Evolutionary conservation across 2,113 vertebrate genomes (phyloP), one percentile per base, ranked within the genome.

Genomic region (Oenanthe melanoleuca): DNA sequence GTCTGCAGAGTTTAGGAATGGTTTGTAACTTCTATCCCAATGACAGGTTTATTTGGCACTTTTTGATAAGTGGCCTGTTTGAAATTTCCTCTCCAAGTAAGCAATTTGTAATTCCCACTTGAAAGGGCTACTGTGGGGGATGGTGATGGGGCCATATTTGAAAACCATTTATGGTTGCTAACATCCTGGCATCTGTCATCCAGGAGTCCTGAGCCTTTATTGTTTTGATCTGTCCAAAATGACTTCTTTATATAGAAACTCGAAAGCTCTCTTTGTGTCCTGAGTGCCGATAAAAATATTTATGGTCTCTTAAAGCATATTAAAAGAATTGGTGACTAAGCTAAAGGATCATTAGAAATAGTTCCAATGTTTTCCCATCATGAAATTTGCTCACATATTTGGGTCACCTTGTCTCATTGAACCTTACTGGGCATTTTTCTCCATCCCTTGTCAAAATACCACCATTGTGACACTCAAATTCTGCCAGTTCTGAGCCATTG

Each of bases 21-120:
- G 90, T 97, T 97, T 96, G 90, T 92, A 94, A 95, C 95, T 95
- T 91, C 93, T 95, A 89, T 80, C 88, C 95, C 94, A 97, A 92
- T 97, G 97, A 97, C 95, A 96, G 96, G 97, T 98, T 98, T 97
- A 97, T 97, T 97, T 97, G 97, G 94, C 97, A 90, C 93, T 97
- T 97, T 97, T 97, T 98, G 97, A 97, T 98, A 98, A 97, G 97
- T 97, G 96, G 92, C 96, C 97, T 98, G 97, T 97, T 98, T 97
- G 97, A 87, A 93, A 97, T 96, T 97, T 74, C 80, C 92, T 94
- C 95, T 96, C 63, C 88, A 66, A 97, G 92, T 96, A 97, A 97
- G 97, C 96, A 97, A 97, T 98, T 97, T 97, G 96, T 97, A 96
- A 97, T 97, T 97, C 96, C 94, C 88, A 94, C 96, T 97, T 97